These are phyloP conservation scores for Tiliqua scincoides DNA, from an alignment of 2,113 vertebrate species.

Conservation along the genomic window DNA sequence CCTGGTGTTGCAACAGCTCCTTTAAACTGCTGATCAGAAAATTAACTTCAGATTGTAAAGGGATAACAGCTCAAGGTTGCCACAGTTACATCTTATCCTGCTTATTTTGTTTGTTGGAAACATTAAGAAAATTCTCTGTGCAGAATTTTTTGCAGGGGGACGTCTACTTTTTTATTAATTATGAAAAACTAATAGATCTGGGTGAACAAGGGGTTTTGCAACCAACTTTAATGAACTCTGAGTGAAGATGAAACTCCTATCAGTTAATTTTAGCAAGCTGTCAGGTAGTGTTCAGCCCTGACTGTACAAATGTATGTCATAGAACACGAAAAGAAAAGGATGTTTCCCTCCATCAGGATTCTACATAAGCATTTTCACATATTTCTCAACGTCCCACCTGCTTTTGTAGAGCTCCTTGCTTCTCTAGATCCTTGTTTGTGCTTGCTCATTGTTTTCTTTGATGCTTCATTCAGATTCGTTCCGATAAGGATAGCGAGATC, in stretches of 20 bases:
- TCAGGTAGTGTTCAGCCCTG: background rate
- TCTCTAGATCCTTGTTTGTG: no score
- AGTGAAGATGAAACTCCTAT: fast-evolving
- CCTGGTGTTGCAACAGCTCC: conserved; percentile 53
- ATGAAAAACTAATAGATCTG: conserved; percentile 16
- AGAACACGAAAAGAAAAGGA: no score
- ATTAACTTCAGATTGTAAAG: conserved; percentile 68
- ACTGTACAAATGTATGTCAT: background rate
- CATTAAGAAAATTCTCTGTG: background rate
- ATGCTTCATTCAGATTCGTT: conserved; percentile 86
- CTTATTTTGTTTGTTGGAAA: conserved; percentile 43
- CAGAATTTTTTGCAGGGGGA: background rate
- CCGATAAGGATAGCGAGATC: conserved; percentile 94
- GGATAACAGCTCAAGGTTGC: conserved; percentile 58
- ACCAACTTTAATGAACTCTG: conserved; percentile 10
- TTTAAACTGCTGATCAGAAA: conserved; percentile 66
- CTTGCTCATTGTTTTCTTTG: conserved; percentile 25
- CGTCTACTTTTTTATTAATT: background rate
- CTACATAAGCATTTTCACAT: background rate
- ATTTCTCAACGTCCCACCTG: background rate
- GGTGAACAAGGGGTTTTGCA: background rate
- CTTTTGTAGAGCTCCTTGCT: background rate
- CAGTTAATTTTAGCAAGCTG: background rate
- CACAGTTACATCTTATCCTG: conserved; percentile 65
- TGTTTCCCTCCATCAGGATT: background rate